Conservation (phyloP, 2,113 vertebrate species). For the Pangasianodon hypophthalmus region DNA sequence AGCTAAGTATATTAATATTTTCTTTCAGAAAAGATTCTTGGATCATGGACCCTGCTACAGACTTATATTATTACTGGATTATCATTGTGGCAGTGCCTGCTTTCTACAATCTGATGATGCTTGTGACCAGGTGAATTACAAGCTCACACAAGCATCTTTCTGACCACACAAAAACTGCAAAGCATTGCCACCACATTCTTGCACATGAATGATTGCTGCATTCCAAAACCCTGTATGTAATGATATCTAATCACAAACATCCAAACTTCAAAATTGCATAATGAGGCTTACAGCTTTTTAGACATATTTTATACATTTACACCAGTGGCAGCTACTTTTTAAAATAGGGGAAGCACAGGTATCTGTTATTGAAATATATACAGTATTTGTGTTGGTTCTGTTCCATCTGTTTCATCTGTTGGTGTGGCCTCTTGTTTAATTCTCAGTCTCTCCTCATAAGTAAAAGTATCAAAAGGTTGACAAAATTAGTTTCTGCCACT, state of each 20-base stretch:
- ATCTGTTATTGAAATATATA: no score
- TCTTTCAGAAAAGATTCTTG: constrained; percentile 74
- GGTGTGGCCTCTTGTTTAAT: no score
- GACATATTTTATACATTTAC: background rate
- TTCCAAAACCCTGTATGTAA: background rate
- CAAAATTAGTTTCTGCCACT: no score
- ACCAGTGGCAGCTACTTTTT: background rate
- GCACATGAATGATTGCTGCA: background rate
- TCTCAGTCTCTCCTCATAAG: no score
- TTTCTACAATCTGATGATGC: constrained; percentile 92
- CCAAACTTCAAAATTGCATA: background rate
- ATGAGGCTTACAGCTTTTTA: background rate
- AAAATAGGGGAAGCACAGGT: background rate
- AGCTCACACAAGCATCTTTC: background rate
- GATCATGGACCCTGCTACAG: constrained; percentile 88
- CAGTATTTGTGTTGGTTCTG: no score
- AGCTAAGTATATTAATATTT: background rate
- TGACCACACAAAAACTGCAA: background rate
- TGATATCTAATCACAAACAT: background rate
- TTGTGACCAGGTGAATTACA: constrained; percentile 84
- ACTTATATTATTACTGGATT: constrained; percentile 89
- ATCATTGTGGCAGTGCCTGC: constrained; percentile 76
- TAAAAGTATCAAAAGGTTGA: no score
- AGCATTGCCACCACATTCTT: background rate
- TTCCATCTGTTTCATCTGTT: no score